Percentiles rank a stretch among this genome's conserved stretches.
These are phyloP conservation scores for Ctena decussata DNA, from an alignment of 2,888 invertebrate species.

Conservation along the genomic window DNA sequence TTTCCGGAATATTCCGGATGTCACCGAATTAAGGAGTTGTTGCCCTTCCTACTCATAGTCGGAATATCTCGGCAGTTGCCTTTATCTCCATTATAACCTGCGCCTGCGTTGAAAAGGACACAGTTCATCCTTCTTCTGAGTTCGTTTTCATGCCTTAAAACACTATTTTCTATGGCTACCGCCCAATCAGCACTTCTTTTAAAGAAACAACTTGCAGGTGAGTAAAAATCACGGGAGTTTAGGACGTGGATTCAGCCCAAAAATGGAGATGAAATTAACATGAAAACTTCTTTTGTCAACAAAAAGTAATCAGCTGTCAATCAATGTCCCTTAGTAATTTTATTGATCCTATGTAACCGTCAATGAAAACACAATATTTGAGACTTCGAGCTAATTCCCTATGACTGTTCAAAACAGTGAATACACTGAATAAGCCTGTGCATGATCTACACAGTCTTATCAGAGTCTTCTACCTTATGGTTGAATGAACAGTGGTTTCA, in stretches of 20 bases:
- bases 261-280: not conserved
- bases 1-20: not conserved
- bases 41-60: conserved; percentile 28
- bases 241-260: not conserved
- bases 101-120: conserved; percentile 55
- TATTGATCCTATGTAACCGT: no score
- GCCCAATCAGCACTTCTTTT: conserved; percentile 81
- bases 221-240: conserved; percentile 17
- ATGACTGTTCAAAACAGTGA: no score
- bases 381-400: no score
- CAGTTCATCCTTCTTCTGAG: conserved; percentile 19
- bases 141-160: conserved; percentile 27
- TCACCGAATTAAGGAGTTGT: not conserved
- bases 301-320: not conserved
- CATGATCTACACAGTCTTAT: no score
- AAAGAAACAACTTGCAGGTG: conserved; percentile 80
- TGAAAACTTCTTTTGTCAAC: conserved; percentile 6
- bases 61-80: conserved; percentile 25
- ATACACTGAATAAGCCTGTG: no score
- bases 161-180: conserved; percentile 72
- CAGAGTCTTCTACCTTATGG: no score
- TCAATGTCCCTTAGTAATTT: not conserved
- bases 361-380: no score
- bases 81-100: conserved; percentile 40
- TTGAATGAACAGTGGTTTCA: no score